Percentiles rank a stretch among this genome's conserved stretches.
phyloP scores from a whole-genome alignment of 2,888 invertebrate species.

The Suillia variegata region DNA sequence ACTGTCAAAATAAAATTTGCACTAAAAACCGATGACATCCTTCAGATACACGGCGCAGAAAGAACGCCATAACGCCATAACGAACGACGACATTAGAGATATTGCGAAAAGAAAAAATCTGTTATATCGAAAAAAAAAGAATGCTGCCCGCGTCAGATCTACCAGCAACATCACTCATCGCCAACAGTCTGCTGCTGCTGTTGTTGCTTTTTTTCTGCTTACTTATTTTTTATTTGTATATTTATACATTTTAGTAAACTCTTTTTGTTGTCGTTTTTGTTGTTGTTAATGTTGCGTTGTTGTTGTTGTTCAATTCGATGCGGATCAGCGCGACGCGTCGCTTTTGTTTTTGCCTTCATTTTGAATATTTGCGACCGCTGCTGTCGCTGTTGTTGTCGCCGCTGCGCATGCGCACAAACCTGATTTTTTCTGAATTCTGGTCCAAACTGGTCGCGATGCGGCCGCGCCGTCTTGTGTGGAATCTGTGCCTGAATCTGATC shows the following conservation, averaged over 20 bases:
- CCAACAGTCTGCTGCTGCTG: background rate
- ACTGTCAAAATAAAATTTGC: constrained; percentile 24
- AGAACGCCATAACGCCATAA: constrained; percentile 2
- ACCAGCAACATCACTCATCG: too few species aligned
- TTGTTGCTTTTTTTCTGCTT: background rate
- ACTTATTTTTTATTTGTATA: background rate
- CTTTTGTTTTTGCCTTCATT: constrained; percentile 33
- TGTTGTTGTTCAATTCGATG: too few species aligned
- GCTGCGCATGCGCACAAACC: constrained; percentile 2
- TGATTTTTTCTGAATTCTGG: background rate
- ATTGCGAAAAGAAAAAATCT: too few species aligned
- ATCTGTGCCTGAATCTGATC: constrained; percentile 18
- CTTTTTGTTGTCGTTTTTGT: too few species aligned
- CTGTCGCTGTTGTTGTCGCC: too few species aligned
- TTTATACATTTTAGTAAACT: too few species aligned
- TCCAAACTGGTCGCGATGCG: background rate
- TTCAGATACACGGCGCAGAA: constrained; percentile 4
- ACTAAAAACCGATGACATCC: constrained; percentile 6
- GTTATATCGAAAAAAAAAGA: background rate
- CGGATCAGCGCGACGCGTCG: too few species aligned
- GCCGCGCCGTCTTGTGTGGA: background rate
- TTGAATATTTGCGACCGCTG: constrained; percentile 25
- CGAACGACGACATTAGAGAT: constrained; percentile 8
- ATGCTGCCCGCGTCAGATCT: constrained; percentile 2
- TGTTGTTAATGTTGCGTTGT: too few species aligned